These are phyloP conservation scores for Diorhabda carinulata DNA, from an alignment of 1,140 invertebrate genomes.

Conservation along the genomic window DNA sequence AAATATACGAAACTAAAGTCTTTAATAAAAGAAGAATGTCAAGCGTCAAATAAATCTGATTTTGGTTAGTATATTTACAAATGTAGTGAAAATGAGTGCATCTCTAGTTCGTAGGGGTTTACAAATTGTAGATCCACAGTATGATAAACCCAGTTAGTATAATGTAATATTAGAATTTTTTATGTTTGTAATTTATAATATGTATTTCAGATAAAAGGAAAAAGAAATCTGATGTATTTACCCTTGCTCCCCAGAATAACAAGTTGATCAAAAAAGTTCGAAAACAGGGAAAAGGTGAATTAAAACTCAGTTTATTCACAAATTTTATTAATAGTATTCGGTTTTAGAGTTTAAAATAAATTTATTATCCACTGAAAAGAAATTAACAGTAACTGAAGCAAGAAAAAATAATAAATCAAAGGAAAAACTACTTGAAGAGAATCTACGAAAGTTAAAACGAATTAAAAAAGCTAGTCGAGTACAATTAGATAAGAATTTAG, in stretches of 20 bases:
- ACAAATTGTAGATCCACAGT: conserved; percentile 47
- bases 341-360: conserved; percentile 33
- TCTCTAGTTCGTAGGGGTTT: conserved; percentile 50
- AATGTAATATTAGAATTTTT: not conserved
- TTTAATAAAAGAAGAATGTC: too few relatives aligned
- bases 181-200: not conserved
- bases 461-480: conserved; percentile 41
- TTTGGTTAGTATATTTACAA: not conserved
- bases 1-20: too few relatives aligned
- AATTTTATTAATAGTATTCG: conserved; percentile 14
- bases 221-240: conserved; percentile 33
- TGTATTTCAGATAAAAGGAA: conserved; percentile 16
- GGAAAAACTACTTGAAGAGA: conserved; percentile 44
- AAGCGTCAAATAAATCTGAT: too few relatives aligned
- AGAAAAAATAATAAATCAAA: conserved; percentile 34
- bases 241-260: conserved; percentile 33
- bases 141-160: not conserved
- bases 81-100: conserved; percentile 47
- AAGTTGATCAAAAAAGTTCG: conserved; percentile 33
- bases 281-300: conserved; percentile 29
- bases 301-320: not conserved
- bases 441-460: conserved; percentile 47
- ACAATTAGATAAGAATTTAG: conserved; percentile 42
- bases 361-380: conserved; percentile 32
- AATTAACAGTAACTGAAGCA: conserved; percentile 38